These are phyloP conservation scores for Phlogophora meticulosa DNA, from an alignment of 2,888 invertebrate genomes.

Conservation along the genomic window DNA sequence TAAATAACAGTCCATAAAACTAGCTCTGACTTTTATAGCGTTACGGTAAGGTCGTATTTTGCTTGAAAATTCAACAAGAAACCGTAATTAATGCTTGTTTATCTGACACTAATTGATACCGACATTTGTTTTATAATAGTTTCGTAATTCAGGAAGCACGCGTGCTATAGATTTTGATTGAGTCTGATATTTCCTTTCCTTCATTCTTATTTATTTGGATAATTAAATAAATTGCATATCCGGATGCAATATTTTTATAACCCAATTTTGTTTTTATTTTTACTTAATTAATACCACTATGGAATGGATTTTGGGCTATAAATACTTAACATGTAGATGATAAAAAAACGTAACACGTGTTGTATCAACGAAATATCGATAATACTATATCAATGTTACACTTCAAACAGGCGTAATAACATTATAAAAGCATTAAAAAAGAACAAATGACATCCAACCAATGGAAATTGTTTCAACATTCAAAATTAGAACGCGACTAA, in stretches of 20 bases:
- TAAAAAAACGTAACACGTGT: not conserved
- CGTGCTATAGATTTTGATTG: conserved; percentile 32
- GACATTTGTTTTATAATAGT: conserved; percentile 54
- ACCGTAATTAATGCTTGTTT: conserved; percentile 28
- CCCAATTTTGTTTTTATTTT: conserved; percentile 18
- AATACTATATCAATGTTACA: conserved; percentile 1
- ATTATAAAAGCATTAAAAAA: conserved; percentile 14
- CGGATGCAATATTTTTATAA: conserved; percentile 20
- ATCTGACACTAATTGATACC: conserved; percentile 62
- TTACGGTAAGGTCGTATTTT: conserved; percentile 26
- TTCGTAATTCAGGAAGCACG: conserved; percentile 61
- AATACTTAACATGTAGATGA: not conserved
- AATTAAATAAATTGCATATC: conserved; percentile 31
- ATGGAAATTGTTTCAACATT: conserved; percentile 60
- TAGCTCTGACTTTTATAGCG: conserved; percentile 14
- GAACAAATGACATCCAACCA: conserved; percentile 43
- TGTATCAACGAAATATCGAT: conserved; percentile 8
- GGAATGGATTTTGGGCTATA: not conserved
- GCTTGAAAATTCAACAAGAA: conserved; percentile 4
- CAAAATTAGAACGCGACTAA: conserved; percentile 62
- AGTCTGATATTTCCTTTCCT: conserved; percentile 42
- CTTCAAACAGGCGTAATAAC: conserved; percentile 8
- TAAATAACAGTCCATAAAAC: conserved; percentile 11
- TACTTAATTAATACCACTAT: not conserved
- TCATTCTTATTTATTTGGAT: conserved; percentile 41